Evolutionary conservation across 2,113 vertebrate genomes (phyloP).

Genomic region (Grammatotria lemairii): DNA sequence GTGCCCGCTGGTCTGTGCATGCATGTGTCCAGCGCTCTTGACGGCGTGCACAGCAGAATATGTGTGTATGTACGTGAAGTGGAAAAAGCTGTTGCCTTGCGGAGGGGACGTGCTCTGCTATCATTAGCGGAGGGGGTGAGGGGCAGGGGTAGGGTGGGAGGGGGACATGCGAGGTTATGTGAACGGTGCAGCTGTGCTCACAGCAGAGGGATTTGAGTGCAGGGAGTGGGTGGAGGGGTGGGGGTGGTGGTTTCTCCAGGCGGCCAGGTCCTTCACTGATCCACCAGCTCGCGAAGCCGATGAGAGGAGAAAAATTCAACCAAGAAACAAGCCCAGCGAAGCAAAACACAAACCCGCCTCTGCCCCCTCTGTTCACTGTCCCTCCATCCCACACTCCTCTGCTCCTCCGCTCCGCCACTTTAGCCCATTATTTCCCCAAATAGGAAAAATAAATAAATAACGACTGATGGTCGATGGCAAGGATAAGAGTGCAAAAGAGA

Average conservation of each 20-base stretch:
- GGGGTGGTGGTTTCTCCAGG: slow-evolving; percentile 51
- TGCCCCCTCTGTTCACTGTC: slow-evolving; percentile 14
- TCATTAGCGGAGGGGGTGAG: slow-evolving; percentile 67
- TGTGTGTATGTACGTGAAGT: slow-evolving; percentile 62
- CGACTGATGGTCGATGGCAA: slow-evolving; percentile 56
- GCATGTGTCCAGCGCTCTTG: background rate
- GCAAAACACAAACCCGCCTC: slow-evolving; percentile 23
- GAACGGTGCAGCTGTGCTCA: slow-evolving; percentile 76
- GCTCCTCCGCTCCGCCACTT: slow-evolving; percentile 45
- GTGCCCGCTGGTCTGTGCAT: slow-evolving; percentile 56
- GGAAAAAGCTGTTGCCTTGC: slow-evolving; percentile 80
- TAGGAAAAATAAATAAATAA: slow-evolving; percentile 65
- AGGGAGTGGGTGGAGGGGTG: background rate
- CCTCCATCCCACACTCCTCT: slow-evolving; percentile 3
- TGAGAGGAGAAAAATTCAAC: slow-evolving; percentile 25
- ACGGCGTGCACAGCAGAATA: background rate
- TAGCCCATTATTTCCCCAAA: slow-evolving; percentile 52
- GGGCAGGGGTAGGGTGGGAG: slow-evolving; percentile 30
- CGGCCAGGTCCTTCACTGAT: slow-evolving; percentile 66
- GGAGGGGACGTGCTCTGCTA: slow-evolving; percentile 75
- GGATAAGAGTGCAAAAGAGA: slow-evolving; percentile 60
- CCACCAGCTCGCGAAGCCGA: slow-evolving; percentile 65
- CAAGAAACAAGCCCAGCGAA: slow-evolving; percentile 61
- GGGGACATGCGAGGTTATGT: slow-evolving; percentile 77
- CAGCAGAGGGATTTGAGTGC: slow-evolving; percentile 77